Evolutionary conservation across 2,797 vertebrate genomes (phyloP).

Genomic region (Falco novaeseelandiae): DNA sequence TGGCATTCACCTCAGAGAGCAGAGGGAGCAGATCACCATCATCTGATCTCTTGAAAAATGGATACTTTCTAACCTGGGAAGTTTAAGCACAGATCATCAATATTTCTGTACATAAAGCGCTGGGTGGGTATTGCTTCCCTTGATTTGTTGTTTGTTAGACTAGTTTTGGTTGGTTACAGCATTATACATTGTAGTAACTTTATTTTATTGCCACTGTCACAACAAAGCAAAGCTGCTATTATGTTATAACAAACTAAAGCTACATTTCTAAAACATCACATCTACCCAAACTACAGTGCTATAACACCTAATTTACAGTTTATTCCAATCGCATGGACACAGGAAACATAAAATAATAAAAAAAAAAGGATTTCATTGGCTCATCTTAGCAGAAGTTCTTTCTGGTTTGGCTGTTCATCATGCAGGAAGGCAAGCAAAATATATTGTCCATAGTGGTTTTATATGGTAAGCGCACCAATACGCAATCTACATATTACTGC

Average conservation of each 20-base stretch:
- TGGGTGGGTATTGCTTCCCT: constrained; percentile 34
- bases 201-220: constrained; percentile 79
- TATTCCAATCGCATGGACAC: constrained; percentile 74
- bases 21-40: neutral
- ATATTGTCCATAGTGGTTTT: neutral
- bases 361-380: constrained; percentile 55
- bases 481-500: neutral
- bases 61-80: constrained; percentile 15
- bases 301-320: constrained; percentile 78
- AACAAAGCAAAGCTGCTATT: constrained; percentile 80
- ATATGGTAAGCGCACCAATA: neutral
- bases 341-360: constrained; percentile 68
- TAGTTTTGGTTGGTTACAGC: constrained; percentile 75
- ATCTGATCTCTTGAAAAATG: constrained; percentile 15
- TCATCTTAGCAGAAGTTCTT: constrained; percentile 48
- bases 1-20: neutral
- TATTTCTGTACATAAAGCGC: constrained; percentile 37
- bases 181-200: constrained; percentile 75
- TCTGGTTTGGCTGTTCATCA: constrained; percentile 35
- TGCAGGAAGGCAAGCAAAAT: constrained; percentile 21
- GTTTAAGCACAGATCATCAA: constrained; percentile 10
- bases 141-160: constrained; percentile 73
- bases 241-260: constrained; percentile 78
- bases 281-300: constrained; percentile 69
- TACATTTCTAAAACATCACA: constrained; percentile 74